A percentile compares a stretch with the other conserved stretches of the same genome.
These are phyloP conservation scores for Lepus americanus DNA, from an alignment of 2,113 vertebrate genomes.

Conservation along the genomic window DNA sequence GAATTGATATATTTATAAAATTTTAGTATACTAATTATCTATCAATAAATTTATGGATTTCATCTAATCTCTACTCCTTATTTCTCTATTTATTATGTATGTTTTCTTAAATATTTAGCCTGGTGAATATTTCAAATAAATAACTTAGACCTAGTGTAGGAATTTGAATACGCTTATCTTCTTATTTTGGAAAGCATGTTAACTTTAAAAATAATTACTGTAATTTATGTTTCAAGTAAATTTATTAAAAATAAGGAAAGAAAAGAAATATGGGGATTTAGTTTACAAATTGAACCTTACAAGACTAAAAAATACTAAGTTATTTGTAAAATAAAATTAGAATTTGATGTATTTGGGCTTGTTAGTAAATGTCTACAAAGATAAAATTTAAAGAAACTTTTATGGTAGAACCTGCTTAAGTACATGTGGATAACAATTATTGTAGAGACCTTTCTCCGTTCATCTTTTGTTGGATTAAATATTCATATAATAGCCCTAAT, in stretches of 20 bases:
- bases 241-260: neutral
- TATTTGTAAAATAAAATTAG: neutral
- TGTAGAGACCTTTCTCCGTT: neutral
- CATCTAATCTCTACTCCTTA: neutral
- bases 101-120: neutral
- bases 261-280: neutral
- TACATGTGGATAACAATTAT: neutral
- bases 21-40: neutral
- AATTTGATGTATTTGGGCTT: neutral
- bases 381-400: neutral
- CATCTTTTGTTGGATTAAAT: neutral
- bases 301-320: neutral
- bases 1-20: neutral
- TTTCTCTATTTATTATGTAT: slow-evolving; percentile 18
- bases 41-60: neutral
- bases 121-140: neutral
- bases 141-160: neutral
- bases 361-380: neutral
- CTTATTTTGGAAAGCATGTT: neutral
- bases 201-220: neutral
- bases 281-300: neutral
- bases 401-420: neutral
- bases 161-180: neutral
- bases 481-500: no score
- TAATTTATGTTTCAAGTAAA: neutral